These are phyloP conservation scores for Drosophila sucinea DNA, from an alignment of 1,140 invertebrate species.

Conservation along the genomic window DNA sequence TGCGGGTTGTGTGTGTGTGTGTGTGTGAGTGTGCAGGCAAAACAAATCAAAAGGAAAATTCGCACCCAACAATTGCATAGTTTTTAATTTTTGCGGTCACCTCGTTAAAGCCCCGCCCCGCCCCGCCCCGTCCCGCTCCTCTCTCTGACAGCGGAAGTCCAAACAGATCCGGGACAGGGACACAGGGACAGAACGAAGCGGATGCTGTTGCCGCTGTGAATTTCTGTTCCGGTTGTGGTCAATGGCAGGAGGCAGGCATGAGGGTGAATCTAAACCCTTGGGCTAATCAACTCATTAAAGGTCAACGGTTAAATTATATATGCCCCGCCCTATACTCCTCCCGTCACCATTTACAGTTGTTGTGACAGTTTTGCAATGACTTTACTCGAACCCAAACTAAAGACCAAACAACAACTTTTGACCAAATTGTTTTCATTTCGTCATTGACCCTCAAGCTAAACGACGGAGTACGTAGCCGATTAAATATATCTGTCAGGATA, in stretches of 20 bases:
- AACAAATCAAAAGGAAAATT: slow-evolving; percentile 20
- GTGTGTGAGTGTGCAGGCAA: neutral
- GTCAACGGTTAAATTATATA: slow-evolving; percentile 1
- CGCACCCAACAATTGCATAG: slow-evolving; percentile 13
- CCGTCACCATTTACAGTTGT: neutral
- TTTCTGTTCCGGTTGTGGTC: slow-evolving; percentile 7
- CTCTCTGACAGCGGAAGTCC: neutral
- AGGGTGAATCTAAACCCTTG: slow-evolving; percentile 10
- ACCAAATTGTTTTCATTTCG: too few species aligned
- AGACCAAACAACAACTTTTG: too few species aligned
- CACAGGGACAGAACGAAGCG: neutral
- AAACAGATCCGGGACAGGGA: neutral
- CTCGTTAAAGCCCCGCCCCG: neutral
- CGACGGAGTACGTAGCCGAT: too few species aligned
- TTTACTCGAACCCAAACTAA: neutral
- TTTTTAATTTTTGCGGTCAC: slow-evolving; percentile 20
- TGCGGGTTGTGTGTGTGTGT: neutral
- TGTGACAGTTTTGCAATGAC: slow-evolving; percentile 7
- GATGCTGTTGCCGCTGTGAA: slow-evolving; percentile 9
- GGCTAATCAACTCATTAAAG: slow-evolving; percentile 12
- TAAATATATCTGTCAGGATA: too few species aligned
- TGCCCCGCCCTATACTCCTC: neutral
- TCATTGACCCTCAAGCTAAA: too few species aligned
- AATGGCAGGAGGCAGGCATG: neutral
- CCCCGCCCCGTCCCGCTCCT: neutral